Evolutionary conservation across 2,797 vertebrate genomes (phyloP).

Genomic region (Cichlasoma orientale): DNA sequence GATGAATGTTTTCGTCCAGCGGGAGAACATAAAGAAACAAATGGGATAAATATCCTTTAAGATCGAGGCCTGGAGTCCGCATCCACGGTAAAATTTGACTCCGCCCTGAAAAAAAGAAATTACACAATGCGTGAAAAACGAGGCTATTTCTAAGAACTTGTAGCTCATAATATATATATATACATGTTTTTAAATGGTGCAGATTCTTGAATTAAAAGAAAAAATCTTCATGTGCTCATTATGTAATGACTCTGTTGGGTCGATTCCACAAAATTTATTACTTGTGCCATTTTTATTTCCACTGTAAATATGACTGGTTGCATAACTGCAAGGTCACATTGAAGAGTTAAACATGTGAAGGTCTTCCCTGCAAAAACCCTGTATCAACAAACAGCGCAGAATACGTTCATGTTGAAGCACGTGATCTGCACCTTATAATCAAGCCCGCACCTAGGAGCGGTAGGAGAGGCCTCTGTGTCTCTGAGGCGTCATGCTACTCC

Average conservation of each 20-base stretch:
- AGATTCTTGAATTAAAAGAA: not conserved
- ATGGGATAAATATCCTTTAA: not conserved
- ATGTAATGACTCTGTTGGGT: not conserved
- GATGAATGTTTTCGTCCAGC: not conserved
- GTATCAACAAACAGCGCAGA: conserved; percentile 50
- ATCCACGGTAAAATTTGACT: conserved; percentile 74
- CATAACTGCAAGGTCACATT: conserved; percentile 58
- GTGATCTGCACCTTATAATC: not conserved
- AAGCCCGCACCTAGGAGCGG: not conserved
- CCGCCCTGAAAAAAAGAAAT: conserved; percentile 50
- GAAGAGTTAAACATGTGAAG: not conserved
- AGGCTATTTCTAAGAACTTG: not conserved
- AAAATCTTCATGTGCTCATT: not conserved
- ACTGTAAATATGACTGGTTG: conserved; percentile 18
- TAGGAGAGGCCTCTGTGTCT: not conserved
- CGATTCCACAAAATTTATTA: not conserved
- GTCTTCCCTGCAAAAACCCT: conserved; percentile 15
- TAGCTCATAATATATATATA: not conserved
- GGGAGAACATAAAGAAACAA: conserved; percentile 1
- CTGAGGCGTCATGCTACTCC: not conserved
- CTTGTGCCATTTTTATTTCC: conserved; percentile 21
- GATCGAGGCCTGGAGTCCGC: conserved; percentile 27
- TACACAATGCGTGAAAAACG: not conserved
- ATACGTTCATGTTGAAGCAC: conserved; percentile 1
- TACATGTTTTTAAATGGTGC: not conserved